These are phyloP conservation scores for Tanytarsus gracilentus DNA, from an alignment of 2,888 invertebrate species.

Conservation along the genomic window DNA sequence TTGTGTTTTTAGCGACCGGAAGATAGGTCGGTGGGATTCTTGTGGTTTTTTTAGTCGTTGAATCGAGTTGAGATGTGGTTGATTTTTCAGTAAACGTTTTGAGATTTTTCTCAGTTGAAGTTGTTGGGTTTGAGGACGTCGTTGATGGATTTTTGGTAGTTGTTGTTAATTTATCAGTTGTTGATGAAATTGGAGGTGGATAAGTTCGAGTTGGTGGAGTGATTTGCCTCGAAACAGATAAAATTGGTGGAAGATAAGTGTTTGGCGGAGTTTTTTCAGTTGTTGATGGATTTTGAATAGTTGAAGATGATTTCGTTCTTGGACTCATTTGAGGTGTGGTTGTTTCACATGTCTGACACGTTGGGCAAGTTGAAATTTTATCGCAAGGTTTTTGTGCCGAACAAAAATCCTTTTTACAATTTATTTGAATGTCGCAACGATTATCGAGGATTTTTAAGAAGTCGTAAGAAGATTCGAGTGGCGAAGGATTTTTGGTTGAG, in stretches of 20 bases:
- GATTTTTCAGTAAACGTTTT: neutral
- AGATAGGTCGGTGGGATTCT: neutral
- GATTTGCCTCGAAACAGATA: too few relatives aligned
- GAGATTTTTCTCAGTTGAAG: neutral
- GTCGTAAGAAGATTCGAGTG: neutral
- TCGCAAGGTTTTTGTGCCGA: neutral
- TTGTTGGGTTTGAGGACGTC: too few relatives aligned
- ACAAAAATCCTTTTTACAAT: neutral
- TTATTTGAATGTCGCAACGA: neutral
- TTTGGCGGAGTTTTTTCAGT: too few relatives aligned
- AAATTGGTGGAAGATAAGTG: too few relatives aligned
- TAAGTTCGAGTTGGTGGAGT: neutral
- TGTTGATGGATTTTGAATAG: too few relatives aligned
- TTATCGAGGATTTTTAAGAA: neutral
- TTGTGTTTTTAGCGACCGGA: neutral
- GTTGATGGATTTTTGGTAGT: neutral
- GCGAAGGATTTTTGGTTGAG: neutral
- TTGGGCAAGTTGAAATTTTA: neutral
- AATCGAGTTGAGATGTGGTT: neutral
- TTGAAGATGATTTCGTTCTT: too few relatives aligned
- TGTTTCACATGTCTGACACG: too few relatives aligned
- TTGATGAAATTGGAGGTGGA: neutral
- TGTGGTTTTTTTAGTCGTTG: neutral
- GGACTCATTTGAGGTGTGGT: too few relatives aligned
- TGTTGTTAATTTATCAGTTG: neutral